Evolutionary conservation across 2,888 invertebrate species (phyloP).

Genomic region (Ariolimax columbianus): DNA sequence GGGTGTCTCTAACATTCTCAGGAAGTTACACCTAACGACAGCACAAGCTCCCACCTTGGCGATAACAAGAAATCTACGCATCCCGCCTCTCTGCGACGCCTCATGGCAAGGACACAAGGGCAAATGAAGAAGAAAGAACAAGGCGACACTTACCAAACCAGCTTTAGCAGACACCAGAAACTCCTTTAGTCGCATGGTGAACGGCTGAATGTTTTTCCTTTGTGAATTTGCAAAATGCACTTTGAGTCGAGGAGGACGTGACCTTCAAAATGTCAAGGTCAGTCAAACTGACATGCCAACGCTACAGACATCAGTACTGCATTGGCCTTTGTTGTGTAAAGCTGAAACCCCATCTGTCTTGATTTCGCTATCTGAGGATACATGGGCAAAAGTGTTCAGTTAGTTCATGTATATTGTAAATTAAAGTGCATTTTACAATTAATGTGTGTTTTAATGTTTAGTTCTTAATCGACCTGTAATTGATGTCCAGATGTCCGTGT

Average conservation of each 20-base stretch:
- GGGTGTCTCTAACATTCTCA: too few relatives aligned
- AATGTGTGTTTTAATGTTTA: too few relatives aligned
- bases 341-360: too few relatives aligned
- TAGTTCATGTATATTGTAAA: too few relatives aligned
- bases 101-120: too few relatives aligned
- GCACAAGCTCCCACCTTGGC: background rate
- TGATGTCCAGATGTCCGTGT: too few relatives aligned
- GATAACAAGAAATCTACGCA: background rate
- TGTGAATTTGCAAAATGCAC: background rate
- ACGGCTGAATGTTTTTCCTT: background rate
- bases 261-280: background rate
- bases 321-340: too few relatives aligned
- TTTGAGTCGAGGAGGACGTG: background rate
- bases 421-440: too few relatives aligned
- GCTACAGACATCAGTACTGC: background rate
- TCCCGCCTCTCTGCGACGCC: too few relatives aligned
- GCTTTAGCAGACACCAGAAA: conserved; percentile 20
- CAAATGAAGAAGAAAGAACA: background rate
- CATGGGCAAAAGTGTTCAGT: too few relatives aligned
- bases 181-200: conserved; percentile 23
- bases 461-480: too few relatives aligned
- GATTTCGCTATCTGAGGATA: too few relatives aligned
- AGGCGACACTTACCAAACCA: background rate
- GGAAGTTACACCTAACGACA: background rate
- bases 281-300: background rate